A percentile compares a stretch with the other conserved stretches of the same genome.
phyloP scores from a whole-genome alignment of 2,797 vertebrate species.

The Squalus acanthias region DNA sequence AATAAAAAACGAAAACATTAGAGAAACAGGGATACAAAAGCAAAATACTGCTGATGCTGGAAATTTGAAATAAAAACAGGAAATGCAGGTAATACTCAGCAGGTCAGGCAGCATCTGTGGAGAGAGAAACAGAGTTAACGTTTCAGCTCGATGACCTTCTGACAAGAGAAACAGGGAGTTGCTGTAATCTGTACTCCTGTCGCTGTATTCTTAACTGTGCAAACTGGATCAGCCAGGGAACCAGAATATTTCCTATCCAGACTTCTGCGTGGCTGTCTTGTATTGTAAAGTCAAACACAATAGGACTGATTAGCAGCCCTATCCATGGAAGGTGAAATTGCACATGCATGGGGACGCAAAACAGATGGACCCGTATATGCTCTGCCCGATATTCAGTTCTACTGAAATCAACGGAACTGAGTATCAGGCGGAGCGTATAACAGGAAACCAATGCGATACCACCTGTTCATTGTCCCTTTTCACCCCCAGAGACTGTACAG shows the following conservation, averaged over 20 bases:
- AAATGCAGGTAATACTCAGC: too few species aligned
- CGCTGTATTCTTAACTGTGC: not conserved
- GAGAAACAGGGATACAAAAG: too few species aligned
- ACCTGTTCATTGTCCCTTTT: not conserved
- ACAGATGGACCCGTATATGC: not conserved
- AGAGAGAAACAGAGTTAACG: too few species aligned
- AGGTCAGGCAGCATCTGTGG: too few species aligned
- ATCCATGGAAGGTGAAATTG: not conserved
- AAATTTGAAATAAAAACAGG: too few species aligned
- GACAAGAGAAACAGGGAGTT: not conserved
- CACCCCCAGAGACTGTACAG: not conserved
- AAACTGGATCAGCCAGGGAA: not conserved
- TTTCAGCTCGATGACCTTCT: too few species aligned
- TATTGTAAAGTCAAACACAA: not conserved
- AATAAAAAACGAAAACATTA: not conserved
- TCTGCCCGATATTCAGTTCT: not conserved
- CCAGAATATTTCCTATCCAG: not conserved
- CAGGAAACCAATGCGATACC: not conserved
- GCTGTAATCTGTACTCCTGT: not conserved
- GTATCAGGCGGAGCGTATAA: not conserved
- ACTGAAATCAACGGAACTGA: not conserved
- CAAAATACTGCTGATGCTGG: too few species aligned
- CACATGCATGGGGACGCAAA: not conserved
- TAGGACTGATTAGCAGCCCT: not conserved
- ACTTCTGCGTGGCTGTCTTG: not conserved